Evolutionary conservation across 2,113 vertebrate species (phyloP).

Genomic region (Phoenicopterus ruber): DNA sequence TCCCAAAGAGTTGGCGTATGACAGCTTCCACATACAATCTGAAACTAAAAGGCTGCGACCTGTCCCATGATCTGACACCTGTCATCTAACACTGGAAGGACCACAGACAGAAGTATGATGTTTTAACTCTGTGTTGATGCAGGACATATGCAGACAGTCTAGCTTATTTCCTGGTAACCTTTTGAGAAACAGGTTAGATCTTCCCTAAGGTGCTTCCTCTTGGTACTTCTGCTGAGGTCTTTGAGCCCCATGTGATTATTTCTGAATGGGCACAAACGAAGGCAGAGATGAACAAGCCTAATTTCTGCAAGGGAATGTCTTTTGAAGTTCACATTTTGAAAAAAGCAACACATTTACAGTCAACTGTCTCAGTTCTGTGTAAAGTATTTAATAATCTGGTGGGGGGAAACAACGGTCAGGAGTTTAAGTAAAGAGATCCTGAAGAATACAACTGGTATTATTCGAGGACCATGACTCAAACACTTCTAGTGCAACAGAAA

Average conservation of each 20-base stretch:
- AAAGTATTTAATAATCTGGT: background rate
- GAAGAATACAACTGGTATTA: background rate
- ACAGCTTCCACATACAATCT: background rate
- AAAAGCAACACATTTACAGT: background rate
- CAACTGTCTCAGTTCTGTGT: background rate
- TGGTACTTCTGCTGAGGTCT: background rate
- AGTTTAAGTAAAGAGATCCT: background rate
- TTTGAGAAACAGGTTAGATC: background rate
- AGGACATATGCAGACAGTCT: background rate
- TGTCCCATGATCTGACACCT: background rate
- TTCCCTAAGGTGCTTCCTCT: background rate
- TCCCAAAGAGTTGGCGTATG: rapidly evolving
- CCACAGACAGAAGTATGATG: background rate
- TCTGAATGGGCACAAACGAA: background rate
- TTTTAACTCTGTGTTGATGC: background rate
- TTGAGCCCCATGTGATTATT: background rate
- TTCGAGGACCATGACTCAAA: background rate
- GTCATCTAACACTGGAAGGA: background rate
- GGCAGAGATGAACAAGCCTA: background rate
- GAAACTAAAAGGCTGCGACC: background rate
- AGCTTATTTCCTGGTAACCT: background rate
- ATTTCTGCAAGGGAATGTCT: background rate
- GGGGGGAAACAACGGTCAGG: background rate
- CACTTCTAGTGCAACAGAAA: background rate
- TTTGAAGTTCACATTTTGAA: background rate